Conservation (phyloP, 2,113 vertebrate species). For the Pogona vitticeps region DNA sequence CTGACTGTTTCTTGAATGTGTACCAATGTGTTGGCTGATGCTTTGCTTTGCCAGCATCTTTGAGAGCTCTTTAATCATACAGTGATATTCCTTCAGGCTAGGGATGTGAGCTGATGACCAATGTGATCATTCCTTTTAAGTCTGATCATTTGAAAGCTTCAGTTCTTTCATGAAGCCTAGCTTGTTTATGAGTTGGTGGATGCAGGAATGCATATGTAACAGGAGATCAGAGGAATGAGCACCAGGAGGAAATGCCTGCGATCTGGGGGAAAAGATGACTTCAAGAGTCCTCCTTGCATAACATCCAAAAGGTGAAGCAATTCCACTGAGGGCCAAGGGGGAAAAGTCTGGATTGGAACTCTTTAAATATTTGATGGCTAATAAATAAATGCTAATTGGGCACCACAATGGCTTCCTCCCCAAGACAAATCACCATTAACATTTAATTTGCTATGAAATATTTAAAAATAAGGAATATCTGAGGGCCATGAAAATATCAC, state of each 20-base stretch:
- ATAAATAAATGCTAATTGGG: slow-evolving; percentile 86
- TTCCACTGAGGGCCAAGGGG: slow-evolving; percentile 45
- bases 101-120: neutral
- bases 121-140: neutral
- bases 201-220: neutral
- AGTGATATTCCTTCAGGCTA: neutral
- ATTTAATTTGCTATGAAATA: slow-evolving; percentile 85
- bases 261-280: neutral
- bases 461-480: slow-evolving; percentile 82
- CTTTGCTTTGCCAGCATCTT: neutral
- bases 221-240: neutral
- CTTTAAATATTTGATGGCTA: slow-evolving; percentile 84
- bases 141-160: neutral
- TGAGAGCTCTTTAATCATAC: neutral
- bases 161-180: neutral
- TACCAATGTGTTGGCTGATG: neutral
- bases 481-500: slow-evolving; percentile 76
- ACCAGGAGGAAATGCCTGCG: slow-evolving; percentile 28
- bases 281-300: neutral
- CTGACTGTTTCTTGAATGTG: neutral
- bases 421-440: slow-evolving; percentile 81
- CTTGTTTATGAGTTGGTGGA: neutral
- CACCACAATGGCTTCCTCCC: slow-evolving; percentile 75
- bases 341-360: slow-evolving; percentile 63
- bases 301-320: slow-evolving; percentile 23